These are phyloP conservation scores for Aix galericulata DNA, from an alignment of 2,113 vertebrate genomes.

Conservation along the genomic window DNA sequence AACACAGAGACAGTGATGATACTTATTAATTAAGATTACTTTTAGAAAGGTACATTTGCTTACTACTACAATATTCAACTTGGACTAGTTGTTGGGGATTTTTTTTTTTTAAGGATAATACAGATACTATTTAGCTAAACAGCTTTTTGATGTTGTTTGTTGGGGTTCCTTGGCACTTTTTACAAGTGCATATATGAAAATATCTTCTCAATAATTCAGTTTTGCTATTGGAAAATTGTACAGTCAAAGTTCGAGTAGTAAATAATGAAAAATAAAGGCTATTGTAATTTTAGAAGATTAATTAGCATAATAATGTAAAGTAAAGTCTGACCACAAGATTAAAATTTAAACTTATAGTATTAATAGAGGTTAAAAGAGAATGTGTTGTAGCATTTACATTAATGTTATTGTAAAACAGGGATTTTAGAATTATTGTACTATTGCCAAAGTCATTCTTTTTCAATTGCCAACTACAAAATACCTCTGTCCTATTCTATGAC, in stretches of 20 bases:
- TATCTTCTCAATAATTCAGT: neutral
- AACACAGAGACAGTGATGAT: neutral
- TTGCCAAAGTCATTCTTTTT: neutral
- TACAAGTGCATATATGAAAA: neutral
- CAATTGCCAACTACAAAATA: neutral
- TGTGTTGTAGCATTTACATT: neutral
- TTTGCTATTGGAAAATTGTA: neutral
- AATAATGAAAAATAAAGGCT: neutral
- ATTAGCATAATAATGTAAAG: neutral
- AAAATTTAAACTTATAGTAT: neutral
- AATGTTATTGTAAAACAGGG: neutral
- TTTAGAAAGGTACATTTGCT: neutral
- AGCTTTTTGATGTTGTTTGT: neutral
- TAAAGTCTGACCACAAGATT: neutral
- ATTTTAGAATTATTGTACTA: neutral
- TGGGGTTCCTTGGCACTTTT: neutral
- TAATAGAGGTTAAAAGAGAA: neutral
- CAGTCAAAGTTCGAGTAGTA: neutral
- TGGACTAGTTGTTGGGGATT: neutral
- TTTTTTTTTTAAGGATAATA: neutral
- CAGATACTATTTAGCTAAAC: neutral
- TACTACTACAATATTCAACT: accelerated
- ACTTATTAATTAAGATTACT: neutral
- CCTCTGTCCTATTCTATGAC: neutral
- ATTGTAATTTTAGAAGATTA: neutral